These are phyloP conservation scores for Ctenopoma kingsleyae DNA, from an alignment of 2,797 vertebrate species.

Conservation along the genomic window DNA sequence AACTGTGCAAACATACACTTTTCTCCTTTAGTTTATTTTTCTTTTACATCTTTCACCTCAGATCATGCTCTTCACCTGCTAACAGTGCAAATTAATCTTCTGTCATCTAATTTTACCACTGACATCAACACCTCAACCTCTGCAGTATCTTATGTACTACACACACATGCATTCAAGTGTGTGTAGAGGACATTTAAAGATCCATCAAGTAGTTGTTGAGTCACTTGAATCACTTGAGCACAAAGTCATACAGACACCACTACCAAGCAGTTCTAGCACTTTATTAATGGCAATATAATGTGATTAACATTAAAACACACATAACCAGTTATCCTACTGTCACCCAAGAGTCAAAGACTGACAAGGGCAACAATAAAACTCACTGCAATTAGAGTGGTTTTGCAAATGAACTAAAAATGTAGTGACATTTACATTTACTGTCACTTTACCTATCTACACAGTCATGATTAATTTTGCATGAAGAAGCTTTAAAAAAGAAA, in stretches of 20 bases:
- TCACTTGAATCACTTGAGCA: background rate
- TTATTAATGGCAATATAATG: constrained; percentile 3
- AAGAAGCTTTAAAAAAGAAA: background rate
- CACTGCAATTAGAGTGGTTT: too few species aligned
- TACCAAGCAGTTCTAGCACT: background rate
- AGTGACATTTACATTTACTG: too few species aligned
- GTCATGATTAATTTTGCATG: constrained; percentile 14
- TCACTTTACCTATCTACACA: background rate
- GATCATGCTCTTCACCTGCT: constrained; percentile 2
- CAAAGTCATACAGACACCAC: constrained; percentile 9
- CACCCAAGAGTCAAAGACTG: too few species aligned
- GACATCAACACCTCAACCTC: background rate
- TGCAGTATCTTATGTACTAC: background rate
- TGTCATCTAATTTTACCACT: constrained; percentile 22
- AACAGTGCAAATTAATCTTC: constrained; percentile 7
- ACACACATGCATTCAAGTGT: background rate
- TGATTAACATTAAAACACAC: constrained; percentile 22
- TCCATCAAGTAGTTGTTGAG: constrained; percentile 19
- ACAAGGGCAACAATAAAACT: too few species aligned
- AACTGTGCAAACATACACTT: constrained; percentile 46
- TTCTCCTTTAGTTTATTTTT: constrained; percentile 31
- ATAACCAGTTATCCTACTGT: background rate
- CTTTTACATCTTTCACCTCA: background rate
- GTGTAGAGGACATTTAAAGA: constrained; percentile 4
- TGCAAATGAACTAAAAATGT: too few species aligned